These are phyloP conservation scores for Drosophila barbarae DNA, from an alignment of 2,888 invertebrate genomes.

Conservation along the genomic window DNA sequence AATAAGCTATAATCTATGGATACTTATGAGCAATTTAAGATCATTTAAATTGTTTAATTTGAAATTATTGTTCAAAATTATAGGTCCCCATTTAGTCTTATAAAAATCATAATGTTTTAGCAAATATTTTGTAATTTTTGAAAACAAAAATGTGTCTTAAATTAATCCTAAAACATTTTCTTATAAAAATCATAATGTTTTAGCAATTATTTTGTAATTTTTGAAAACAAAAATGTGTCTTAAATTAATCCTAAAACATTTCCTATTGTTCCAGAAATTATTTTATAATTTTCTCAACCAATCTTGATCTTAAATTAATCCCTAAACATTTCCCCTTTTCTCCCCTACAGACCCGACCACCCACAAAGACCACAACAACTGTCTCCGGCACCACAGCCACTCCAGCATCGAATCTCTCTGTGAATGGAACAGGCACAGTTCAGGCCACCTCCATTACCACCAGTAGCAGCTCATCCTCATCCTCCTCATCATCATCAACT, in stretches of 20 bases:
- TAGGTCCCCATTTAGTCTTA: too few species aligned
- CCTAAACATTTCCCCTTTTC: not conserved
- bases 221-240: not conserved
- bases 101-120: too few species aligned
- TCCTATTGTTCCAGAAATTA: not conserved
- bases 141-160: not conserved
- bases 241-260: not conserved
- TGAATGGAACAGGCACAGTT: slow-evolving; percentile 61
- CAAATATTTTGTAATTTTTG: not conserved
- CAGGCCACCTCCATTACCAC: slow-evolving; percentile 62
- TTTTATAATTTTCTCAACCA: not conserved
- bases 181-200: not conserved
- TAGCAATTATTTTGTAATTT: not conserved
- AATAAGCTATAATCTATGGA: too few species aligned
- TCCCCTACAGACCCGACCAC: slow-evolving; percentile 49
- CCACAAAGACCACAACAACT: slow-evolving; percentile 42
- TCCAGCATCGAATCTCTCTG: slow-evolving; percentile 36
- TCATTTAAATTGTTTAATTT: too few species aligned
- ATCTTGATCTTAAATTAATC: not conserved
- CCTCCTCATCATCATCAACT: slow-evolving; percentile 18
- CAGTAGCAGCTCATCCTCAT: slow-evolving; percentile 43
- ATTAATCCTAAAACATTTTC: not conserved
- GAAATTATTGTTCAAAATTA: too few species aligned
- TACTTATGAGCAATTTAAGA: too few species aligned
- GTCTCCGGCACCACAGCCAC: slow-evolving; percentile 33